A percentile compares a stretch with the other conserved stretches of the same genome.
Evolutionary conservation across 2,113 vertebrate genomes (phyloP).

Genomic region (human (Homo sapiens)): GRCh38 chr3:70325501-70326000

Average conservation of each 20-base stretch:
- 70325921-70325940: background rate
- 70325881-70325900: background rate
- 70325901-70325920: background rate
- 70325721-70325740: background rate
- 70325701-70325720: background rate
- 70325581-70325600: background rate
- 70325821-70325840: background rate
- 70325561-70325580: background rate
- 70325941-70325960: background rate
- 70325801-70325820: background rate
- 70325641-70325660: background rate
- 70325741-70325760: background rate
- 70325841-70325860: background rate
- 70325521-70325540: constrained; percentile 64
- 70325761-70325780: background rate
- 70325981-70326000: background rate
- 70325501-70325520: constrained; percentile 50
- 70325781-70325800: background rate
- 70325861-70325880: background rate
- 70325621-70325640: background rate
- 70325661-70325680: background rate
- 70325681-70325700: background rate
- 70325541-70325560: constrained; percentile 45
- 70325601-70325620: constrained; percentile 23
- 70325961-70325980: background rate